Conservation (phyloP, 1,140 invertebrate species). For the Aradophagus sp. region DNA sequence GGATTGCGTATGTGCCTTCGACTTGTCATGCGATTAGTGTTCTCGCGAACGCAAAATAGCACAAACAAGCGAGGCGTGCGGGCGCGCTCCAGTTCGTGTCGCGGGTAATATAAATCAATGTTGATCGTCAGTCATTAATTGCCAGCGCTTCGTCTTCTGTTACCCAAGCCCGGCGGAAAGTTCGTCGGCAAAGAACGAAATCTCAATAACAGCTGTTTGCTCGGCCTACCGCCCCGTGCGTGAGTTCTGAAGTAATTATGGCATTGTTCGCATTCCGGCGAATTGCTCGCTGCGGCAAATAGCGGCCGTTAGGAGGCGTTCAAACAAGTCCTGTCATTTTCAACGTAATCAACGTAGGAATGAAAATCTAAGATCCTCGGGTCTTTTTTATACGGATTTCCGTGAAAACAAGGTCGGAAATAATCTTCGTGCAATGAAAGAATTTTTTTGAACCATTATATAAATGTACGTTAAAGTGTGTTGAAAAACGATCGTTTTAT, state of each 20-base stretch:
- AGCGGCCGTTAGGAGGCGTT: slow-evolving; percentile 12
- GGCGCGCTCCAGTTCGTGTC: background rate
- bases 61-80: too few species aligned
- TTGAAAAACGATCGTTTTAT: too few species aligned
- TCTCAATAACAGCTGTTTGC: slow-evolving; percentile 27
- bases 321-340: slow-evolving; percentile 18
- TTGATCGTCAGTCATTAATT: slow-evolving; percentile 33
- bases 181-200: slow-evolving; percentile 17
- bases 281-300: slow-evolving; percentile 13
- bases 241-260: slow-evolving; percentile 19
- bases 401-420: too few species aligned
- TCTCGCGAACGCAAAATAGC: too few species aligned
- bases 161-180: too few species aligned
- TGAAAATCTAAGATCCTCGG: slow-evolving; percentile 9
- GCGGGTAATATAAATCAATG: slow-evolving; percentile 21
- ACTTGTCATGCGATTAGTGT: too few species aligned
- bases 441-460: too few species aligned
- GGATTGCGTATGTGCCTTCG: too few species aligned
- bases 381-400: too few species aligned
- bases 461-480: too few species aligned
- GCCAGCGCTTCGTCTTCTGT: too few species aligned
- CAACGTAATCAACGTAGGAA: slow-evolving; percentile 3
- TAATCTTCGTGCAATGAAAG: too few species aligned
- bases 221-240: slow-evolving; percentile 2
- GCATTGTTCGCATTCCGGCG: slow-evolving; percentile 18